Percentiles rank a stretch among this genome's conserved stretches.
These are phyloP conservation scores for Epistrophe eligans DNA, from an alignment of 2,888 invertebrate genomes.

Conservation along the genomic window DNA sequence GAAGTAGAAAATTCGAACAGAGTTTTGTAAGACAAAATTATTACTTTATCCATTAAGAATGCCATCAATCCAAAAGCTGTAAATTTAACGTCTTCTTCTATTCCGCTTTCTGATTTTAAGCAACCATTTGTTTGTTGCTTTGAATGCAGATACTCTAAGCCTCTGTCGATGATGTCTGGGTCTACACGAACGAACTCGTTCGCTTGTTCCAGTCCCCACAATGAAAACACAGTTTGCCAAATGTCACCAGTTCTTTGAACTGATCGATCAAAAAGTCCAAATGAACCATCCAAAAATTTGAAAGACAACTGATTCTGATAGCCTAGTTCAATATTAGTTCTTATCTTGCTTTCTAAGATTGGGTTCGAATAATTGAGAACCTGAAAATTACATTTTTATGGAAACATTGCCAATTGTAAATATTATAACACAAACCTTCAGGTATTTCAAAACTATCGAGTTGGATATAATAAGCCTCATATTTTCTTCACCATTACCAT, in stretches of 20 bases:
- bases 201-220: constrained; percentile 90
- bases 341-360: constrained; percentile 86
- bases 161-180: constrained; percentile 86
- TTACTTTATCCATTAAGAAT: constrained; percentile 87
- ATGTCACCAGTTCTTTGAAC: constrained; percentile 86
- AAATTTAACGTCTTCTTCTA: constrained; percentile 88
- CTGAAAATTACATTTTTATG: constrained; percentile 32
- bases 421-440: constrained; percentile 83
- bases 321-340: constrained; percentile 89
- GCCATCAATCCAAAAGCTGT: constrained; percentile 91
- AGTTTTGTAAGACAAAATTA: constrained; percentile 75
- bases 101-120: constrained; percentile 90
- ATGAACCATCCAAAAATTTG: constrained; percentile 94
- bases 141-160: constrained; percentile 88
- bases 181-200: constrained; percentile 89
- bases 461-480: constrained; percentile 88
- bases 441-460: constrained; percentile 86
- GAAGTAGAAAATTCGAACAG: neutral
- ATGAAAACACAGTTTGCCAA: constrained; percentile 93
- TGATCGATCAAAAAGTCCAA: constrained; percentile 88
- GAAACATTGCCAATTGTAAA: constrained; percentile 84
- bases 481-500: constrained; percentile 89
- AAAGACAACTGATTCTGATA: constrained; percentile 96
- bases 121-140: constrained; percentile 90
- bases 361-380: constrained; percentile 87